These are phyloP conservation scores for Dendroctonus valens DNA, from an alignment of 1,140 invertebrate genomes.

Conservation along the genomic window DNA sequence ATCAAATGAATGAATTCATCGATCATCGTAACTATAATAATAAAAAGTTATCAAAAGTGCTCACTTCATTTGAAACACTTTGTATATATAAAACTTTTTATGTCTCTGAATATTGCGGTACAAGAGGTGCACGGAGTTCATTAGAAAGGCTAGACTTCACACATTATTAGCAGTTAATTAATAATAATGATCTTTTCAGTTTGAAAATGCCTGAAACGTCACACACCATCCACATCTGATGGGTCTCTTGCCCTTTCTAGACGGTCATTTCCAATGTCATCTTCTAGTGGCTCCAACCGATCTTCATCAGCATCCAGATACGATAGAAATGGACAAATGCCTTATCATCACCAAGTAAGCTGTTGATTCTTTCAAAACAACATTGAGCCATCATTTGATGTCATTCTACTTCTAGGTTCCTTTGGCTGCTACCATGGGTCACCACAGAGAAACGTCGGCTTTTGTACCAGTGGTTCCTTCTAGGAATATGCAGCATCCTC, in stretches of 20 bases:
- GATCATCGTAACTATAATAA: too few species aligned
- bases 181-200: slow-evolving; percentile 22
- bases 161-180: background rate
- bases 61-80: too few species aligned
- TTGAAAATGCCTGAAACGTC: slow-evolving; percentile 43
- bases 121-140: background rate
- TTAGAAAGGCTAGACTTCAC: background rate
- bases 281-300: slow-evolving; percentile 32
- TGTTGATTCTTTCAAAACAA: background rate
- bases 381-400: background rate
- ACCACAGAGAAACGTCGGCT: slow-evolving; percentile 74
- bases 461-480: slow-evolving; percentile 82
- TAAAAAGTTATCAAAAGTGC: too few species aligned
- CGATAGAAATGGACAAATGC: slow-evolving; percentile 57
- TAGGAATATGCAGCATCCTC: slow-evolving; percentile 60
- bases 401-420: slow-evolving; percentile 31
- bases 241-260: slow-evolving; percentile 42
- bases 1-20: too few species aligned
- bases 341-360: slow-evolving; percentile 65
- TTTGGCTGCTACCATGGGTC: slow-evolving; percentile 52
- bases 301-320: slow-evolving; percentile 54
- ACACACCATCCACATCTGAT: slow-evolving; percentile 33
- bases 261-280: slow-evolving; percentile 40
- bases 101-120: background rate
- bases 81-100: background rate